Evolutionary conservation across 2,113 vertebrate species (phyloP).

Genomic region (Anhinga anhinga): DNA sequence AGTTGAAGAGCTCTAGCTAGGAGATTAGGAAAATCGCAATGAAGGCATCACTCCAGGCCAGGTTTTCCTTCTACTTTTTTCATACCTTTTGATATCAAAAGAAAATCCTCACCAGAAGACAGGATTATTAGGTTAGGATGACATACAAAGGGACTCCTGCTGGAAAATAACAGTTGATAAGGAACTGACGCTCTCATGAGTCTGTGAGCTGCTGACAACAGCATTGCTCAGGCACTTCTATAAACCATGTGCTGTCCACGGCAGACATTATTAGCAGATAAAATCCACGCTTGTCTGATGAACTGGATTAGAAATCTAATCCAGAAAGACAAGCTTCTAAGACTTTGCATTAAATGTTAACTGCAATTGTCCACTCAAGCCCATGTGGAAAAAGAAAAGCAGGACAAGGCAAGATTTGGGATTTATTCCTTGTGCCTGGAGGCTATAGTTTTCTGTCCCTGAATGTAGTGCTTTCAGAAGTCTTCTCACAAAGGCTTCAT

Average conservation of each 20-base stretch:
- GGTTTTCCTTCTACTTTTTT: neutral
- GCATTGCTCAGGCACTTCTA: neutral
- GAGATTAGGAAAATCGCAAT: neutral
- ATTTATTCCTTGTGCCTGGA: rapidly evolving
- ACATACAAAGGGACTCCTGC: neutral
- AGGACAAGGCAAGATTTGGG: neutral
- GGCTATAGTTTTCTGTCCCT: neutral
- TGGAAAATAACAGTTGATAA: neutral
- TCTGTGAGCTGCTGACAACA: neutral
- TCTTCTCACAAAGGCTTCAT: neutral
- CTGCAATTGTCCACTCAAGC: neutral
- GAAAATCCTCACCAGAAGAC: neutral
- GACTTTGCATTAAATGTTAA: neutral
- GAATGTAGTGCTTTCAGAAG: neutral
- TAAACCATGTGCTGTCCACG: neutral
- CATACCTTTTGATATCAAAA: neutral
- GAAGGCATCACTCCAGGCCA: neutral
- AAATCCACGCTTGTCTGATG: neutral
- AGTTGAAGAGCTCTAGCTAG: neutral
- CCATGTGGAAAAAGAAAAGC: neutral
- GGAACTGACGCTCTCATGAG: neutral
- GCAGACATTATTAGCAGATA: neutral
- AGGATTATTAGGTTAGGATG: neutral
- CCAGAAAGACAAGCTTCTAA: neutral
- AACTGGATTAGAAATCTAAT: neutral